phyloP scores from a whole-genome alignment of 2,888 invertebrate species.

The Andricus quercusramuli region DNA sequence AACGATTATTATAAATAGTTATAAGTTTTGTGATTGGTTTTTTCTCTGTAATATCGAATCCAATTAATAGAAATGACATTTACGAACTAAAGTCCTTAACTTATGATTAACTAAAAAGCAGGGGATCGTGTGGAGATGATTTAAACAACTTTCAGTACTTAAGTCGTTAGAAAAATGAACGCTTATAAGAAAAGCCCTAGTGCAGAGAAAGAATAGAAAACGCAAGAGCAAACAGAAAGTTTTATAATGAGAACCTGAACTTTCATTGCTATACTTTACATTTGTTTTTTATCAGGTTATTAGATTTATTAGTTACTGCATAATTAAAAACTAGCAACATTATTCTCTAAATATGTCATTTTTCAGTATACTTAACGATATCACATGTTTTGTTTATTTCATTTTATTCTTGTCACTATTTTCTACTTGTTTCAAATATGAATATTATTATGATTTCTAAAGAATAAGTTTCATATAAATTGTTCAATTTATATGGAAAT shows the following conservation, averaged over 20 bases:
- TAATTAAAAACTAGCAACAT: background rate
- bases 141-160: background rate
- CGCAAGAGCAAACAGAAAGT: conserved; percentile 22
- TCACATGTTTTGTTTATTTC: background rate
- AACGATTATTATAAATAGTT: background rate
- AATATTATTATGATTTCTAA: too few species aligned
- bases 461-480: too few species aligned
- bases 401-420: background rate
- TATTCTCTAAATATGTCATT: background rate
- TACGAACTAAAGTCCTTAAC: background rate
- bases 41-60: background rate
- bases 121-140: background rate
- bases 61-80: background rate
- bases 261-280: conserved; percentile 9
- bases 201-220: conserved; percentile 32
- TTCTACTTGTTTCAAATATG: background rate
- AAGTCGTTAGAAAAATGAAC: background rate
- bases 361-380: background rate
- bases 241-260: conserved; percentile 1
- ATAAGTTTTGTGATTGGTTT: background rate
- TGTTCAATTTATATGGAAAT: too few species aligned
- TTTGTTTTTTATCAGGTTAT: background rate
- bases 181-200: background rate
- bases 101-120: background rate
- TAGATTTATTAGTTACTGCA: background rate